Evolutionary conservation across 30 jellyfish, hydroid and myxozoan genomes (phyloP).

Genomic region (Chrysaora quinquecirrha): DNA sequence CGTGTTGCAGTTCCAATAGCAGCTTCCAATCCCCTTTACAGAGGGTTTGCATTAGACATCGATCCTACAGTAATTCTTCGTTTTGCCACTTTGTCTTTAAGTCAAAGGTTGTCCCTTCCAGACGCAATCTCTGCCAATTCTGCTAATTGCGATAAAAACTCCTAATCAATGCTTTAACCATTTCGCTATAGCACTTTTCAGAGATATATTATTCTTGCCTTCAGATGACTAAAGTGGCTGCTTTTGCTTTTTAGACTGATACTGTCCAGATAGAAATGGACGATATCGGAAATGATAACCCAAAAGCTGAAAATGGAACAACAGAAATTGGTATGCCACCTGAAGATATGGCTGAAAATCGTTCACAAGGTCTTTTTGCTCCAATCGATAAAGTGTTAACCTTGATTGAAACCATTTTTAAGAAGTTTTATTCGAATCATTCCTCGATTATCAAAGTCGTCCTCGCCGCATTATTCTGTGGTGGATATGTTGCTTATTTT

Average conservation of each 20-base stretch:
- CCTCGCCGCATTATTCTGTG: conserved; percentile 19
- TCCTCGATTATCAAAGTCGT: conserved; percentile 19
- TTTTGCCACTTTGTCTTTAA: no score
- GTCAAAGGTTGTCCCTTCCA: no score
- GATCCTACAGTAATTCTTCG: no score
- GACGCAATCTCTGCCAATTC: no score
- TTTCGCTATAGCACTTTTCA: no score
- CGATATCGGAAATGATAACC: conserved; percentile 7
- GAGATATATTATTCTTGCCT: no score
- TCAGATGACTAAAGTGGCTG: no score
- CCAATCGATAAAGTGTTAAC: conserved; percentile 35
- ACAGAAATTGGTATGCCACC: not conserved
- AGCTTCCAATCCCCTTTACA: no score
- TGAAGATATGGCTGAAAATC: not conserved
- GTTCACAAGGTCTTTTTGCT: conserved; percentile 33
- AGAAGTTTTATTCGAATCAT: conserved; percentile 10
- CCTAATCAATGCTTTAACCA: no score
- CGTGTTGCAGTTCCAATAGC: no score
- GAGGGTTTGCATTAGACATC: no score
- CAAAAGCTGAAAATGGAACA: not conserved
- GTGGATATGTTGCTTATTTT: conserved; percentile 67
- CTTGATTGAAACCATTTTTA: conserved; percentile 34
- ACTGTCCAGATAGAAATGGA: conserved; percentile 9
- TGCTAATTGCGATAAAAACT: no score
- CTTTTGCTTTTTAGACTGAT: not conserved